These are phyloP conservation scores for Dendrolimus kikuchii DNA, from an alignment of 1,140 invertebrate genomes.

Conservation along the genomic window DNA sequence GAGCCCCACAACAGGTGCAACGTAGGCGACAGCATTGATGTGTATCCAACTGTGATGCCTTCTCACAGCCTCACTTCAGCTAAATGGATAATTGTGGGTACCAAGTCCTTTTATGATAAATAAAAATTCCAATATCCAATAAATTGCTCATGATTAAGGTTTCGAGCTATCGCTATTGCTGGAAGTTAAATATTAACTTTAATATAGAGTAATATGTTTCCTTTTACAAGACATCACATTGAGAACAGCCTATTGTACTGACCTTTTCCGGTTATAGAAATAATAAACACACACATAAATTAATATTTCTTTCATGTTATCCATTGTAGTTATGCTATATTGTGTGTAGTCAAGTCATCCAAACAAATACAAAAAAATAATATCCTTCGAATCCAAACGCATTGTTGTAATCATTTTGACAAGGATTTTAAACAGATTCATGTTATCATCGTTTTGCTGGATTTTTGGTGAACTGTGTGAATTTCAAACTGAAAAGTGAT, in stretches of 20 bases:
- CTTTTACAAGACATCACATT: constrained; percentile 44
- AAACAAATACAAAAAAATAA: constrained; percentile 12
- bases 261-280: constrained; percentile 43
- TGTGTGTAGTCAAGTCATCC: constrained; percentile 10
- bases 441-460: constrained; percentile 35
- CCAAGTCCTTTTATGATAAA: constrained; percentile 53
- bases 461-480: constrained; percentile 46
- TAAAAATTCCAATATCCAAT: constrained; percentile 65
- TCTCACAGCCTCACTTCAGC: constrained; percentile 47
- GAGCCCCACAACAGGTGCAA: constrained; percentile 18
- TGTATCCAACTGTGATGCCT: constrained; percentile 34
- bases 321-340: constrained; percentile 1
- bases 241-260: constrained; percentile 57
- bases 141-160: constrained; percentile 58
- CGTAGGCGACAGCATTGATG: constrained; percentile 24
- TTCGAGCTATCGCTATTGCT: constrained; percentile 65
- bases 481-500: constrained; percentile 64
- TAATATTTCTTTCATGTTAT: no score
- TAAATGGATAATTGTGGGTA: constrained; percentile 51
- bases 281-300: constrained; percentile 11
- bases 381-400: constrained; percentile 24
- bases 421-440: constrained; percentile 32
- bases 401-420: no score
- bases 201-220: constrained; percentile 51
- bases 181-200: constrained; percentile 70